Conservation (phyloP, 2,888 invertebrate genomes). For the Drosophila kambysellisi region DNA sequence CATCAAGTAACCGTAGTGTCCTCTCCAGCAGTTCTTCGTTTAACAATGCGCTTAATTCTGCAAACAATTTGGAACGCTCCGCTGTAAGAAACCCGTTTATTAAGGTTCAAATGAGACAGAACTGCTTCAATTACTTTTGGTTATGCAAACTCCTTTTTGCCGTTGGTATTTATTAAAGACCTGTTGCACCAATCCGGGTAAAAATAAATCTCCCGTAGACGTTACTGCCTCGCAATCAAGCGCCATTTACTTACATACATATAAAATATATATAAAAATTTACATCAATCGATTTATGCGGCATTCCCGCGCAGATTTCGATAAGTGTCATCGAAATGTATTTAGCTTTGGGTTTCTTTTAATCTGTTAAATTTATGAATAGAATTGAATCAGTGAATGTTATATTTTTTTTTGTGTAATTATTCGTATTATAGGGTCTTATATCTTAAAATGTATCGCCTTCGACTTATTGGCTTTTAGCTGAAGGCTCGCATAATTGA, state of each 20-base stretch:
- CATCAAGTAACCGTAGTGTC: conserved; percentile 88
- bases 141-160: conserved; percentile 1
- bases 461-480: background rate
- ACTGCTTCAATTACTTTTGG: conserved; percentile 13
- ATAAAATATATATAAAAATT: background rate
- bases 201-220: conserved; percentile 30
- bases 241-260: conserved; percentile 35
- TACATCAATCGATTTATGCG: conserved; percentile 5
- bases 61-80: conserved; percentile 85
- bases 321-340: background rate
- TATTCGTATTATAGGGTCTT: too few species aligned
- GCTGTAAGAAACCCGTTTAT: conserved; percentile 4
- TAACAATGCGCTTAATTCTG: conserved; percentile 87
- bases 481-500: background rate
- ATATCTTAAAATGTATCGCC: background rate
- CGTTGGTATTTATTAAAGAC: conserved; percentile 46
- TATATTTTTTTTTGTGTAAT: background rate
- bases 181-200: conserved; percentile 40
- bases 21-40: conserved; percentile 86
- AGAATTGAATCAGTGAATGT: background rate
- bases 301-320: conserved; percentile 10
- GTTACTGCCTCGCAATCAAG: conserved; percentile 16
- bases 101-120: background rate
- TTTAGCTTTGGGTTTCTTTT: background rate
- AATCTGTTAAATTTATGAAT: too few species aligned